Base-by-base conservation (phyloP, 2,888 invertebrate species). In the Drosophila greeni region DNA sequence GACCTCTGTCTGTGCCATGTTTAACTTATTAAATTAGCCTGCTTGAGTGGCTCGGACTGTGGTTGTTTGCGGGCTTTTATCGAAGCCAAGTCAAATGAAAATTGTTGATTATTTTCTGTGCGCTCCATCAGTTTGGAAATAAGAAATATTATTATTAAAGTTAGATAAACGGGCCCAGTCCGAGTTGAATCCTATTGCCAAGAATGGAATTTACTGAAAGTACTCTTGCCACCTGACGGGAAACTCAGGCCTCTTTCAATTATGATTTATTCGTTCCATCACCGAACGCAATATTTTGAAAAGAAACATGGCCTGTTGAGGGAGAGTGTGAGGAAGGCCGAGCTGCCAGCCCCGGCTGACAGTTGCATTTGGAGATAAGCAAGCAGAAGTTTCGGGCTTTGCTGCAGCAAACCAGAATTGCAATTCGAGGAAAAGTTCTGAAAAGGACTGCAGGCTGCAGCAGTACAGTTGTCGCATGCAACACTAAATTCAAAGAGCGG, bases 21-120 rank as follows among this genome's bases (percentile, higher is more conserved):
- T 76, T 70, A 68, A 68, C 76, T 81, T 83, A 83, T 81, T 83
- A 83, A 83, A 83, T 81, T 81, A 76, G 76, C 64, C 70, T 68
- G 75, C 72, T 73, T 72, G 71, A 80, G 20, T 79, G 79, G 45
- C 40, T 66, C 29, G 45, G 20, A 16, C 56, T 53, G 43, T 66
- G 68, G n/a, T 48, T 56, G 40, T 64, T 66, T 51, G 29, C 42
- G 26, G 49, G 40, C 39, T 51, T 49, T 54, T 70, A 72, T 68
- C 64, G 26, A 52, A 70, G 55, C 52, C 51, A 72, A 83, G 79
- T 79, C 79, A 76, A 62, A 66, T 51, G 84, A 72, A 79, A 81
- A 75, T 70, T 65, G 42, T 48, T 72, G 83, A 81, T 83, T 75
- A 75, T 59, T 66, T 66, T 62, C 26, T 26, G 57, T 65, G 45